phyloP scores from a whole-genome alignment of 2,888 invertebrate genomes.

The Palloptera scutellata region DNA sequence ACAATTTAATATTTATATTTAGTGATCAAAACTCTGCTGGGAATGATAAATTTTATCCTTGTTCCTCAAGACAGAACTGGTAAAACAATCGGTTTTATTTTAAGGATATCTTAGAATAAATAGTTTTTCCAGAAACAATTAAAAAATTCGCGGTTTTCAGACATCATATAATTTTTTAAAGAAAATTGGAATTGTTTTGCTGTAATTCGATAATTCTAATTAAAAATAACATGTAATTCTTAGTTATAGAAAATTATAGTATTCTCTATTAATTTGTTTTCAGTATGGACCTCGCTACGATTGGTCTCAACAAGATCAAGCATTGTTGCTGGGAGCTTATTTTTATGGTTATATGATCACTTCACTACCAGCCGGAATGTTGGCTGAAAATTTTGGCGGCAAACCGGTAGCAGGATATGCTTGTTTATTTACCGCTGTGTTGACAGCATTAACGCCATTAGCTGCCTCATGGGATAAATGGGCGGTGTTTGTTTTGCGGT shows the following conservation, averaged over 20 bases:
- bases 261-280: not conserved
- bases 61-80: too few relatives aligned
- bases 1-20: too few relatives aligned
- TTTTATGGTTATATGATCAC: conserved; percentile 76
- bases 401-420: conserved; percentile 69
- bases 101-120: too few relatives aligned
- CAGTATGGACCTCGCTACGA: conserved; percentile 66
- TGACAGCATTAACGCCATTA: conserved; percentile 71
- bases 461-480: conserved; percentile 69
- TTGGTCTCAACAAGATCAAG: conserved; percentile 72
- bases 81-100: too few relatives aligned
- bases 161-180: too few relatives aligned
- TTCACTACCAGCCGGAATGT: conserved; percentile 71
- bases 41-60: too few relatives aligned
- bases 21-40: too few relatives aligned
- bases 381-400: conserved; percentile 74
- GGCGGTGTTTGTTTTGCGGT: conserved; percentile 68
- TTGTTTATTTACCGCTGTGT: conserved; percentile 63
- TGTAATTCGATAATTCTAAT: too few relatives aligned
- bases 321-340: conserved; percentile 72
- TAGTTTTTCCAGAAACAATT: too few relatives aligned
- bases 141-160: too few relatives aligned
- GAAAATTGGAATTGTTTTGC: too few relatives aligned
- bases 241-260: not conserved
- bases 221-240: too few relatives aligned